A percentile compares a stretch with the other conserved stretches of the same genome.
These are phyloP conservation scores for Ciona savignyi DNA, from an alignment of 23 tunicate genomes.

Conservation along the genomic window DNA sequence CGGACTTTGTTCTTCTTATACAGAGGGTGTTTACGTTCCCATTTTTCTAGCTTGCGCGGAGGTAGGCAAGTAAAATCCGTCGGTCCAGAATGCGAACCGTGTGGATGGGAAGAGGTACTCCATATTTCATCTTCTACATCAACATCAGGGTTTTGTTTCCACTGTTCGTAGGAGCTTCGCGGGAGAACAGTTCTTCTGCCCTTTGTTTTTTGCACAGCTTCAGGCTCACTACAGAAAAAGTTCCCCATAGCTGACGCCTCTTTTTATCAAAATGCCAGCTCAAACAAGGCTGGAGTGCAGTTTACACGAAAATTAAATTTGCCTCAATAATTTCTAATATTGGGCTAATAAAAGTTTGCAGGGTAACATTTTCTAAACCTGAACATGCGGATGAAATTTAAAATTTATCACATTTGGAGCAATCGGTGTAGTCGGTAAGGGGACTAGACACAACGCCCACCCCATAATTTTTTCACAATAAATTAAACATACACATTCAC, in stretches of 20 bases:
- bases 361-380: too few species aligned
- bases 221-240: neutral
- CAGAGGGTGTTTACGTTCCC: neutral
- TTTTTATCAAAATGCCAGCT: neutral
- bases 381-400: too few species aligned
- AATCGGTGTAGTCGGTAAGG: too few species aligned
- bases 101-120: neutral
- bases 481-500: too few species aligned
- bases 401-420: too few species aligned
- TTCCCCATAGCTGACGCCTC: neutral
- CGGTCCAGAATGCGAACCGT: neutral
- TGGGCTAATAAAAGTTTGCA: too few species aligned
- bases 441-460: too few species aligned
- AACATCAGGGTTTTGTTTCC: neutral
- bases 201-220: neutral
- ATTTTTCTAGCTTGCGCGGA: neutral
- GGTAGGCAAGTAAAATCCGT: neutral
- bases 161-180: neutral
- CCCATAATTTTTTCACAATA: too few species aligned
- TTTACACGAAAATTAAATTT: too few species aligned
- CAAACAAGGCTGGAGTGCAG: too few species aligned
- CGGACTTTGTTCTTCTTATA: constrained; percentile 45
- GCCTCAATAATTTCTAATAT: too few species aligned
- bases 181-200: neutral
- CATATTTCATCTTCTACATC: neutral